phyloP scores from a whole-genome alignment of 2,113 vertebrate genomes.

The Grammomys dolichurus region DNA sequence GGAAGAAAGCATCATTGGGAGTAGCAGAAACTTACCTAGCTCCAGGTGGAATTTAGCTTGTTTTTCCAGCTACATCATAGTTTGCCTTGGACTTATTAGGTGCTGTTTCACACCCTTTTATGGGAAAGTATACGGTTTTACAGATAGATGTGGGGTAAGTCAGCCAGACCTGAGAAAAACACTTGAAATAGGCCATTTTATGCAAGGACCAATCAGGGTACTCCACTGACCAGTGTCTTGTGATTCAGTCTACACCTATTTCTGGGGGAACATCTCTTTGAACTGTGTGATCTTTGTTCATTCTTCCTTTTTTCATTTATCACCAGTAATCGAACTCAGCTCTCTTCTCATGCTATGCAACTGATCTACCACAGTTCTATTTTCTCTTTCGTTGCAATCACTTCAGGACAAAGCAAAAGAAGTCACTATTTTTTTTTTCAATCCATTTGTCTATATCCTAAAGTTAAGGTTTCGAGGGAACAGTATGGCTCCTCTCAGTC shows the following conservation, averaged over 20 bases:
- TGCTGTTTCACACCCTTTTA: neutral
- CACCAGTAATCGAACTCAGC: neutral
- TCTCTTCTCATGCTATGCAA: neutral
- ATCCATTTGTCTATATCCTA: neutral
- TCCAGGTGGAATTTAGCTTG: constrained; percentile 30
- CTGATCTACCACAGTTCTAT: neutral
- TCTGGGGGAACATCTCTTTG: neutral
- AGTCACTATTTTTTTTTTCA: neutral
- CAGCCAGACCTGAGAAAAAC: neutral
- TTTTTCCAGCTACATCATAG: neutral
- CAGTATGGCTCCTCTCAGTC: neutral
- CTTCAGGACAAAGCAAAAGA: constrained; percentile 19
- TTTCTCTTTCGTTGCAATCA: neutral
- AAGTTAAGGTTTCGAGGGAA: neutral
- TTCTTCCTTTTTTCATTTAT: neutral
- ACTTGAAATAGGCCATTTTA: neutral
- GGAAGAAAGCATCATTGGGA: neutral
- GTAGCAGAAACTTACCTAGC: neutral
- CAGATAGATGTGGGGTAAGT: neutral
- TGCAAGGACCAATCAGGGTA: neutral
- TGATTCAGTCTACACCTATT: neutral
- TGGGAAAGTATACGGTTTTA: neutral
- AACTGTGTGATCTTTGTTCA: neutral
- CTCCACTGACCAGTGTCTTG: neutral
- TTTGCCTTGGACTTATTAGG: neutral